Base-by-base conservation (phyloP, 2,797 vertebrate genomes). In the Podarcis siculus region DNA sequence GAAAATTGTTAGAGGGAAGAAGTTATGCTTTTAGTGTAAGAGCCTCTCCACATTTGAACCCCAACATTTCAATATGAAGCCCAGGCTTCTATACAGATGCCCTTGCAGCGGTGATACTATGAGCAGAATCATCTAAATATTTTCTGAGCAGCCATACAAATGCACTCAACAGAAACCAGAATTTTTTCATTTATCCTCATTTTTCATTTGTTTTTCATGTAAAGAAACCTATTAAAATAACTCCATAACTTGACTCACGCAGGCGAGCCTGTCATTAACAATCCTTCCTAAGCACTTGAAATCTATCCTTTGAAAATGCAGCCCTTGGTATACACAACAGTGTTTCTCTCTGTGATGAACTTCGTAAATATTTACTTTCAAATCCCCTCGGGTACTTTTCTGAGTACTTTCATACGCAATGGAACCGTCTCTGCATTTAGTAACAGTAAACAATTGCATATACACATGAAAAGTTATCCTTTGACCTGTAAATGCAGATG, bases 321-420 rank as follows among this genome's bases (percentile, higher is more conserved):
- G 58, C n/a, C 71, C 37, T 42, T 84, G 61, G 32, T 32, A 76
- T 87, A 81, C 39, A 85, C 12, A 8, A 5, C 42, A 75, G 25
- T 79, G 27, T 73, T 83, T 79, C 66, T 66, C 76, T 49, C n/a
- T 83, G 55, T 82, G 35, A 82, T 90, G 49, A 72, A 64, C 64
- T 81, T 83, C 10, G 21, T 90, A 88, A 85, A 90, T 79, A 90
- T 90, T 88, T 88, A 37, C 66, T 61, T 90, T 49, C 69, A 82
- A 71, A 27, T 81, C 58, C 25, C 79, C 30, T 58, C 13, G 69
- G 71, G 61, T 67, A 55, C 39, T 84, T 69, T 55, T 21, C 2
- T 45, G 66, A 79, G 27, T 71, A 55, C 77, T 80, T 90, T 86
- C 76, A n/a, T 66, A 75, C n/a, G 58, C 61, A 86, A 42, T 67